These are phyloP conservation scores for Drosophila algonquin DNA, from an alignment of 2,888 invertebrate species.

Conservation along the genomic window DNA sequence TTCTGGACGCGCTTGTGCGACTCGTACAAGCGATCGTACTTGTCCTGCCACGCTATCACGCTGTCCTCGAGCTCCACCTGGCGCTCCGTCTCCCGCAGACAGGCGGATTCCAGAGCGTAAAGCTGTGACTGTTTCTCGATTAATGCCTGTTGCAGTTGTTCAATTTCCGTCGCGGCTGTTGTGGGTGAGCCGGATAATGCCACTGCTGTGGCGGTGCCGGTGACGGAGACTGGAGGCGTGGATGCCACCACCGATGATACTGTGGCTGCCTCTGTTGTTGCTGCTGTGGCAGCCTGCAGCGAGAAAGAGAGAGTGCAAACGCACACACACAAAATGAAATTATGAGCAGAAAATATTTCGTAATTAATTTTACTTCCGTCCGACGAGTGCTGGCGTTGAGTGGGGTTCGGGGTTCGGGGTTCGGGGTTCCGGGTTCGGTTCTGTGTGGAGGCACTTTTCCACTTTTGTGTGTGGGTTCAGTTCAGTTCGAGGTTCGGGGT, in stretches of 20 bases:
- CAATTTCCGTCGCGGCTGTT: constrained; percentile 86
- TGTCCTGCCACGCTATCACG: constrained; percentile 94
- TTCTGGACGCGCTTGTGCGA: constrained; percentile 97
- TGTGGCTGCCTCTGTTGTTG: constrained; percentile 25
- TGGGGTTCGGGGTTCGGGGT: not conserved
- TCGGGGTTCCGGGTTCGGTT: not conserved
- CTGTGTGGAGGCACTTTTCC: no score
- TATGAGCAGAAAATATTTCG: constrained; percentile 56
- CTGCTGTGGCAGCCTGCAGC: constrained; percentile 63
- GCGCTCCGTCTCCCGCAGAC: constrained; percentile 91
- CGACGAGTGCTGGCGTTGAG: constrained; percentile 7
- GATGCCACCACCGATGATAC: constrained; percentile 5
- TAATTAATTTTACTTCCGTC: constrained; percentile 72
- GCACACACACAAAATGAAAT: constrained; percentile 42
- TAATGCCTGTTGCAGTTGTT: constrained; percentile 89
- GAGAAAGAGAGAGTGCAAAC: constrained; percentile 18
- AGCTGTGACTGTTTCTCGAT: constrained; percentile 93
- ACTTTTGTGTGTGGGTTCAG: not conserved
- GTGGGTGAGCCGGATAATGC: no score
- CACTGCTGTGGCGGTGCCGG: constrained; percentile 17
- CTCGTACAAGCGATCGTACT: constrained; percentile 96
- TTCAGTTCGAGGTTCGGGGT: not conserved
- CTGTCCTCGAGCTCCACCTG: constrained; percentile 92
- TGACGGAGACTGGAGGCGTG: not conserved
- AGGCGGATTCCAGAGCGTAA: constrained; percentile 93